Base-by-base conservation (phyloP, 2,113 vertebrate genomes). In the Phylloscopus whistleri region DNA sequence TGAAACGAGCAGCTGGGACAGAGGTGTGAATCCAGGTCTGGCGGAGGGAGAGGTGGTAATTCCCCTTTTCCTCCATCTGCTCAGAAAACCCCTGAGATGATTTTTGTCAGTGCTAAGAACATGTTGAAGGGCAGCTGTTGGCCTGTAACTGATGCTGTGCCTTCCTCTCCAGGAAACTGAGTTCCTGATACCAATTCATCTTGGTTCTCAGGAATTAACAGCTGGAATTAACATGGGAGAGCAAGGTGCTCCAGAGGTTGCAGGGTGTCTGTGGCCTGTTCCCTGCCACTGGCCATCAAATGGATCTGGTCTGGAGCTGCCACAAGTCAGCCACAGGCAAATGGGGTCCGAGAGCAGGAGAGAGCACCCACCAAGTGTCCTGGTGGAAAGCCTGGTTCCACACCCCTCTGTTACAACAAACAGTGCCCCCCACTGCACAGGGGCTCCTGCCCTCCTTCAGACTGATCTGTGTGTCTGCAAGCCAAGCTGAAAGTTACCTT, bases 31-130 rank as follows among this genome's bases (percentile, higher is more conserved):
- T 8, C 18, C 11, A 39, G 18, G 37, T 37, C 31, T 44, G 16
- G 49, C 2, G 0, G 35, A 77, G 28, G 0, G 41, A 81, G 28
- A 7, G 5, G 44, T 22, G 43, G 8, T 1, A 15, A 39, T 18
- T 64, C 53, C 35, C 59, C 55, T 49, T 60, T 22, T 13, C 4
- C 56, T 39, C 27, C 6, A 23, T 9, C 67, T 27, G 10, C 35
- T 63, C 60, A 44, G 67, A 59, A 87, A 79, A 18, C 13, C 16
- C 13, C 7, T 0, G 8, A 70, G 46, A 66, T 14, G 6, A 11
- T 9, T 35, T 64, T 13, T 26, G 23, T 6, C 73, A 24, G 14
- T 5, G 33, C 28, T 16, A 23, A 48, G 58, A 53, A 41, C 15
- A 3, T 0, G 35, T 26, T 18, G 27, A 77, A 60, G 74, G 59